These are phyloP conservation scores for Petromus typicus DNA, from an alignment of 2,113 vertebrate species.

Conservation along the genomic window DNA sequence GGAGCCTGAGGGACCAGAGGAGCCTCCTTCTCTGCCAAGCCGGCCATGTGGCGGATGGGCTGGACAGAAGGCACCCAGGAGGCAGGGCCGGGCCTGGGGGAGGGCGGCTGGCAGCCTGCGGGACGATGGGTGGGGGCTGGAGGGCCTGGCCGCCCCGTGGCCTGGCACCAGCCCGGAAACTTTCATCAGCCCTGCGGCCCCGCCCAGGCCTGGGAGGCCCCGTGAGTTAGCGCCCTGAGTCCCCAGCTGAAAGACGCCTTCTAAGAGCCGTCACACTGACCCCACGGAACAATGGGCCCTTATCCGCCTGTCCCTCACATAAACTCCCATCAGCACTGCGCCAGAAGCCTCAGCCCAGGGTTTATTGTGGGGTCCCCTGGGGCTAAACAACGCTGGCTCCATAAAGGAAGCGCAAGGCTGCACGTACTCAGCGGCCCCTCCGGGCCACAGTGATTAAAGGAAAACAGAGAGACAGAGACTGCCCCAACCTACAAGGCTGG, in stretches of 20 bases:
- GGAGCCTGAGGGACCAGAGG: no score
- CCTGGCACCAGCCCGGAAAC: constrained; percentile 72
- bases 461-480: no score
- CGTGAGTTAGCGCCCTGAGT: constrained; percentile 55
- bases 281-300: constrained; percentile 77
- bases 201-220: constrained; percentile 50
- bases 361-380: no score
- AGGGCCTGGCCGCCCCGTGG: background rate
- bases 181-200: constrained; percentile 44
- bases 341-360: constrained; percentile 45
- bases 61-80: background rate
- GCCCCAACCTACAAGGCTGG: no score
- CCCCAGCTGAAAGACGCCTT: constrained; percentile 78
- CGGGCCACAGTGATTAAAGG: no score
- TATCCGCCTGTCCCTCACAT: constrained; percentile 69
- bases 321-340: constrained; percentile 61
- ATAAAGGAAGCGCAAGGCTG: no score
- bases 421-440: no score
- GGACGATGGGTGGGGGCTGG: background rate
- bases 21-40: background rate
- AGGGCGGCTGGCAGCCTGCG: background rate
- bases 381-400: no score
- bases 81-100: background rate
- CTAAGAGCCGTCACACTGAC: constrained; percentile 73
- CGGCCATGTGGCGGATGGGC: background rate